Base-by-base conservation (phyloP, 2,797 vertebrate genomes). In the Coregonus ussuriensis region DNA sequence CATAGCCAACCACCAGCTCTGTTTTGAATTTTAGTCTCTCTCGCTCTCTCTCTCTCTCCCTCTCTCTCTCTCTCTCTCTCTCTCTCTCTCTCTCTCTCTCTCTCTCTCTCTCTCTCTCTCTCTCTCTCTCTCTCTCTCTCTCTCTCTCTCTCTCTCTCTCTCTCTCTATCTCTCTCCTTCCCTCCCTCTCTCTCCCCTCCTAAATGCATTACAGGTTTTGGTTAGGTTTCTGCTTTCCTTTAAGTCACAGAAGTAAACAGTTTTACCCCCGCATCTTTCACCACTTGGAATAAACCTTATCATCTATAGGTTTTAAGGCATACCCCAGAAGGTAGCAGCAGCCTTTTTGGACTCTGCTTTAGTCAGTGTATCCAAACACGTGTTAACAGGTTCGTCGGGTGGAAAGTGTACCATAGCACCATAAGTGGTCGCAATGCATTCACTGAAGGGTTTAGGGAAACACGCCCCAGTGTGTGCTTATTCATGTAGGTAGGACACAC, bases 221-320 rank as follows among this genome's bases (percentile, higher is more conserved):
- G 59, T 62, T 62, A 62, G 59, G n/a, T 62, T 9, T 62, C n/a
- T 62, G 59, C 59, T 62, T 62, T 62, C n/a, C 56, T 62, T 62
- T 62, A 62, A 62, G 56, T 62, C 56, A 6, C 56, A 62, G n/a
- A 25, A 25, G 56, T 62, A 21, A 25, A 21, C 6, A 1, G 18
- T 56, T n/a, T 47, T 13, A 11, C 16, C 18, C 6, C 4, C 18
- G 6, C 25, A 3, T 63, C 21, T 63, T 63, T 63, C 25, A 29
- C 59, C 59, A 25, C 21, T 25, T 3, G 0, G n/a, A 63, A 11
- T 29, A n/a, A 29, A 25, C 59, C 7, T 21, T 63, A 63, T 29
- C 2, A 21, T 29, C 21, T 63, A 59, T 59, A 29, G 21, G 59
- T 63, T 25, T 63, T 63, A 63, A 63, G 21, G 9, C 59, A 25